Evolutionary conservation across 1,140 invertebrate genomes (phyloP), one percentile per base, ranked within the genome.

Genomic region (Stenopsyche tienmushanensis): DNA sequence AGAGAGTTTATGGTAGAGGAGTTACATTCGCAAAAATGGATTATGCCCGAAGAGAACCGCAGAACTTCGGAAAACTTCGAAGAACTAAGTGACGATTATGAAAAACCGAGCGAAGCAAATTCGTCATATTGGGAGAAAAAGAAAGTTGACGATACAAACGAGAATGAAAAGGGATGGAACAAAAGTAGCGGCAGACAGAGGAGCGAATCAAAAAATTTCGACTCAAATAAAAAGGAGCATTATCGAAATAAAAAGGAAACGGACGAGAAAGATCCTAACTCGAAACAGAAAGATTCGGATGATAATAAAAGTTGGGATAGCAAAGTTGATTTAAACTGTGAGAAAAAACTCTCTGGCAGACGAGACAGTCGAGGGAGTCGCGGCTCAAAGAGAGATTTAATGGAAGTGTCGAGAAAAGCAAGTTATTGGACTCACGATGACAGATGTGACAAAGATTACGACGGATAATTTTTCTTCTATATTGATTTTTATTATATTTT

Each of bases 351-450:
- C 5, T 20, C 3, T 15, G 44, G 44, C 15, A 39, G 58, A 23
- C 58, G 58, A 17, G 58, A 62, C 21, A 29, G 25, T 13, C 23
- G 58, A 7, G 60, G 45, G 5, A 20, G 17, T 41, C 29, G 49
- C 1, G 17, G 60, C 79, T 71, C 77, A 77, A 70, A 75, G 24
- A 71, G 77, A 50, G 77, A 80, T 49, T 76, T 78, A 1, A 75
- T 75, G 1, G 79, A 81, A 15, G 77, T 79, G 1, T 78, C 78
- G 0, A 72, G 78, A 47, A 79, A 75, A 53, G 73, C 78, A 7
- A 80, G 79, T 52, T 81, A 81, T 26, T 81, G 79, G 79, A 78
- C 79, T 62, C 79, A 81, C 42, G 79, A 81, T 45, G 78, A 81
- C 47, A 60, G 79, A n/a, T 80, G 77, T 71, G 78, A 80, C 58